Conservation (phyloP, 2,113 vertebrate species). For the Barnardius zonarius region DNA sequence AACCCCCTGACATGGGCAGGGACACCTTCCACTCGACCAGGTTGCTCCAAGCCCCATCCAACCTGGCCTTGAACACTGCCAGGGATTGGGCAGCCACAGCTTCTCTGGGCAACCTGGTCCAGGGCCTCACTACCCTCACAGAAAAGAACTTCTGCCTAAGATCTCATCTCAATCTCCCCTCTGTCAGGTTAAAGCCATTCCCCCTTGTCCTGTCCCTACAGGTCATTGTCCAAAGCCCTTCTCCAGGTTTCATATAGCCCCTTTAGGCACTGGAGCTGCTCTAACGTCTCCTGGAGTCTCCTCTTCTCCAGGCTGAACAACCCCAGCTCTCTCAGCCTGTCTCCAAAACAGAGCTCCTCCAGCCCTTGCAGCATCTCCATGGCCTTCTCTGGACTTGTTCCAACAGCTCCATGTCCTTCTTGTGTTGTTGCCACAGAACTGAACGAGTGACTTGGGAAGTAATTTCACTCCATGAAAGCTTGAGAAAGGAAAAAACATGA, state of each 20-base stretch:
- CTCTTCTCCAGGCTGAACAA: not conserved
- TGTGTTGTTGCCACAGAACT: not conserved
- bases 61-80: not conserved
- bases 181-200: not conserved
- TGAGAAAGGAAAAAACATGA: not conserved
- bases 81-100: not conserved
- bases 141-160: not conserved
- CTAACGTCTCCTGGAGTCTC: not conserved
- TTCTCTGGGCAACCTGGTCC: not conserved
- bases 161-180: not conserved
- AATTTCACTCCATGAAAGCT: not conserved
- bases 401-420: not conserved
- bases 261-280: not conserved
- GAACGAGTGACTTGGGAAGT: not conserved
- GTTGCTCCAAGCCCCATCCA: not conserved
- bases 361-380: not conserved
- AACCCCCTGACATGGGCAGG: not conserved
- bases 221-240: not conserved
- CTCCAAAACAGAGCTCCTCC: not conserved
- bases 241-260: not conserved
- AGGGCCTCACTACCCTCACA: not conserved
- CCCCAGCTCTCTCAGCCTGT: not conserved
- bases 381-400: not conserved
- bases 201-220: not conserved
- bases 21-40: not conserved